Evolutionary conservation across 2,888 invertebrate genomes (phyloP).

Genomic region (Drosophila gaucha): DNA sequence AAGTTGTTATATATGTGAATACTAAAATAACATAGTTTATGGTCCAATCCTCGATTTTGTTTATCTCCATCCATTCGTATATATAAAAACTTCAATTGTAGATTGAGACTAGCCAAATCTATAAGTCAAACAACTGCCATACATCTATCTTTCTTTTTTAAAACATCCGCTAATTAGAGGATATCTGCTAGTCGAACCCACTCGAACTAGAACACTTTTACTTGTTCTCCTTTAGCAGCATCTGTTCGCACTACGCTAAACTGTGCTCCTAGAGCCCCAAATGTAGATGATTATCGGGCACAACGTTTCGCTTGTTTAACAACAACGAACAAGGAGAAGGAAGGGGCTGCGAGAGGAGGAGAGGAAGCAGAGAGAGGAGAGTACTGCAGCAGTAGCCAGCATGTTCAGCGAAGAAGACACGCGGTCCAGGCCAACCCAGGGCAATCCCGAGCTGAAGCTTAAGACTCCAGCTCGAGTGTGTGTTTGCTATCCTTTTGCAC

Average conservation of each 20-base stretch:
- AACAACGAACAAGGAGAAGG: constrained; percentile 67
- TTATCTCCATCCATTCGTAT: no score
- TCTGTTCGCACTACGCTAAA: constrained; percentile 81
- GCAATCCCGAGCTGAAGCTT: constrained; percentile 55
- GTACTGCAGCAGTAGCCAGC: constrained; percentile 41
- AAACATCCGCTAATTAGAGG: not conserved
- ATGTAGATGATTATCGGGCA: constrained; percentile 79
- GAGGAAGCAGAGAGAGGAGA: not conserved
- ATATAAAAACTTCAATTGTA: no score
- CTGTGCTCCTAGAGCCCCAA: constrained; percentile 42
- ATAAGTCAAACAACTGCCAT: not conserved
- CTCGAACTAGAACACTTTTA: constrained; percentile 3
- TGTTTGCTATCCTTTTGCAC: constrained; percentile 61
- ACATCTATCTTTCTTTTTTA: no score
- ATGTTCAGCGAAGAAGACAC: constrained; percentile 49
- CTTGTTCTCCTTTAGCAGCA: constrained; percentile 50
- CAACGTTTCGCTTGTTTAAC: constrained; percentile 81
- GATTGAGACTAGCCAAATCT: not conserved
- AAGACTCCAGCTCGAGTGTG: constrained; percentile 26
- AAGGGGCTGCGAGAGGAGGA: not conserved
- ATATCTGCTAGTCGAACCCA: not conserved
- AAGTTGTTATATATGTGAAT: no score
- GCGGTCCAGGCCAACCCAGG: constrained; percentile 43
- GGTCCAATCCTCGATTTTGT: no score
- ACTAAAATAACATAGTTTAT: no score